phyloP scores from a whole-genome alignment of 2,888 invertebrate species.

The Ferrisia virgata region DNA sequence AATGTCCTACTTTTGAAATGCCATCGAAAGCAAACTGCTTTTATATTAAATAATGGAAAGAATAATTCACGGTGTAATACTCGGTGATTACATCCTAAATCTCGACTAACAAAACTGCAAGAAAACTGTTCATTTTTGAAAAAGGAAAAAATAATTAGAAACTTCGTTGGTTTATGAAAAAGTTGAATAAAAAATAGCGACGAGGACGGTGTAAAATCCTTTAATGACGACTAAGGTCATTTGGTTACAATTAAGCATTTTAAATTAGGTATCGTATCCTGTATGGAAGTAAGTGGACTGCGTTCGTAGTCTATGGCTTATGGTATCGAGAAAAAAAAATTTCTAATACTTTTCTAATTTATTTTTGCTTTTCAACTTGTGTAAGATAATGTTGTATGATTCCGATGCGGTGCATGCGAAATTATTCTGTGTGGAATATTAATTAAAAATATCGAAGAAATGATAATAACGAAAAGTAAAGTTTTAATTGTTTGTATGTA shows the following conservation, averaged over 20 bases:
- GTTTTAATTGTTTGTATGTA: no score
- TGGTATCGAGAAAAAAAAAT: not conserved
- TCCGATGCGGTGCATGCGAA: no score
- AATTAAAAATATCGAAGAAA: no score
- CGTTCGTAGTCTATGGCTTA: not conserved
- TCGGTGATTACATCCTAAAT: not conserved
- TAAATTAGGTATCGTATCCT: not conserved
- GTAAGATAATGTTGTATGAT: no score
- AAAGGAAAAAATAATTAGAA: slow-evolving; percentile 9
- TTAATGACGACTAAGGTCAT: slow-evolving; percentile 4
- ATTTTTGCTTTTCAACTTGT: no score
- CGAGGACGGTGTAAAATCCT: not conserved
- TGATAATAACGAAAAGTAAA: no score
- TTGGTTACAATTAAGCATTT: not conserved
- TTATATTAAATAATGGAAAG: not conserved
- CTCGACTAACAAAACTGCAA: not conserved
- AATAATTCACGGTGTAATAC: not conserved
- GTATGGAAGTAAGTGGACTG: not conserved
- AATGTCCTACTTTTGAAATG: not conserved
- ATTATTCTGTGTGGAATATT: no score
- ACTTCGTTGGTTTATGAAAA: slow-evolving; percentile 7
- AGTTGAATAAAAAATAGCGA: slow-evolving; percentile 5
- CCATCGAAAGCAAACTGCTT: not conserved
- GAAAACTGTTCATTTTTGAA: not conserved
- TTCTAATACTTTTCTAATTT: no score